Base-by-base conservation (phyloP, 2,888 invertebrate species). In the Cheilosia soror region DNA sequence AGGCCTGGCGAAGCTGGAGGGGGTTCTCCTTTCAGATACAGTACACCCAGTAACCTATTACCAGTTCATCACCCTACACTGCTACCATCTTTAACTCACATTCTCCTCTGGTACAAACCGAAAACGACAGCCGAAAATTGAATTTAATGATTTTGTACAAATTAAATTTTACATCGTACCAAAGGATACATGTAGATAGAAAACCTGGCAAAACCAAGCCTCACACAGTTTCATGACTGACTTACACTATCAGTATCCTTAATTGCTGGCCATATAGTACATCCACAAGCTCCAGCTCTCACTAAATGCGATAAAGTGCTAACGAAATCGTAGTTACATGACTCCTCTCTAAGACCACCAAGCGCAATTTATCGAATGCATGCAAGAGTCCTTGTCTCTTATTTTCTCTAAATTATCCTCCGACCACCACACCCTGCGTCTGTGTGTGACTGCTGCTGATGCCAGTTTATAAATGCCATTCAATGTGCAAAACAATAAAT, bases 401-500 rank as follows among this genome's bases (percentile, higher is more conserved):
- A 55, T 62, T 60, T 76, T 65, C 51, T 42, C 58, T 58, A 65
- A 69, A 62, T 40, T 71, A 29, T 71, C 51, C 53, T 4, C 42
- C 40, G 57, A 29, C 27, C 7, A 29, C 33, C 66, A 49, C 15
- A 44, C 20, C 13, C 31, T 44, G 44, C 27, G 13, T 20, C 9
- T 44, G 55, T 53, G 29, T 65, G 25, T 29, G 51, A 51, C 49
- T 58, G 58, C 66, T 66, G 63, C n/a, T 29, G 68, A 27, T 57
- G 42, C 76, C 81, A 87, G 84, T 84, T 83, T 84, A 87, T 87
- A 87, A 88, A 87, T 87, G 83, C 81, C 86, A 84, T 81, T 47
- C 65, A 87, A 80, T 87, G 85, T 77, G 72, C 69, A 87, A 75
- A 75, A 87, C 73, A 88, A 88, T 88, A 88, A 87, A 88, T 88